Conservation (phyloP, 2,113 vertebrate species). For the Heteronetta atricapilla region DNA sequence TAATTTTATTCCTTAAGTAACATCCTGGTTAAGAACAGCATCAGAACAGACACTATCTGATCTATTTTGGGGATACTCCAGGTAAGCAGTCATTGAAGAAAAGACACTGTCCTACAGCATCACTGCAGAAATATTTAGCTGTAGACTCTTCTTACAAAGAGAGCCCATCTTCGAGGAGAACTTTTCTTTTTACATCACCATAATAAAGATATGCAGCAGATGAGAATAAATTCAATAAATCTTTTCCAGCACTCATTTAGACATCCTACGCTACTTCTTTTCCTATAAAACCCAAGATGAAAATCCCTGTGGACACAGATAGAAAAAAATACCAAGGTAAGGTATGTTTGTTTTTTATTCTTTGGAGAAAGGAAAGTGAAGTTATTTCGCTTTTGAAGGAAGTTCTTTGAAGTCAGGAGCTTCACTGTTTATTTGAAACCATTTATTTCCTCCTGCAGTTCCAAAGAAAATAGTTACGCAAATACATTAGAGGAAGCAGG, state of each 20-base stretch:
- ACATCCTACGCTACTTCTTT: background rate
- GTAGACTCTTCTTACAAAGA: background rate
- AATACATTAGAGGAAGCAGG: conserved; percentile 40
- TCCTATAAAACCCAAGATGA: background rate
- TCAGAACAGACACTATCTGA: background rate
- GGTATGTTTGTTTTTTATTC: background rate
- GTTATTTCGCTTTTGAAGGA: conserved; percentile 43
- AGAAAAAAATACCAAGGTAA: background rate
- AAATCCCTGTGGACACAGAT: background rate
- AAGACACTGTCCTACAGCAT: background rate
- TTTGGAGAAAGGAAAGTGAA: conserved; percentile 38
- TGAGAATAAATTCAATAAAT: background rate
- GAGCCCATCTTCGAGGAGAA: background rate
- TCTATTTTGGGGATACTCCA: background rate
- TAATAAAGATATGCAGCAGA: background rate
- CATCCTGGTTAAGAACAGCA: background rate
- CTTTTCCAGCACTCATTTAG: background rate
- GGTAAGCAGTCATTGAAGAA: background rate
- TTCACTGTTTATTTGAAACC: conserved; percentile 26
- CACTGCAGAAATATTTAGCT: background rate
- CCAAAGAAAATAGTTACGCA: conserved; percentile 48
- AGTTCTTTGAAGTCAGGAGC: conserved; percentile 32
- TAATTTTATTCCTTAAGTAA: conserved; percentile 18
- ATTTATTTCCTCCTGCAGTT: conserved; percentile 57
- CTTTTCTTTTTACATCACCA: background rate